A percentile compares a stretch with the other conserved stretches of the same genome.
phyloP scores from a whole-genome alignment of 2,797 vertebrate genomes.

The Otolemur crassicaudatus region DNA sequence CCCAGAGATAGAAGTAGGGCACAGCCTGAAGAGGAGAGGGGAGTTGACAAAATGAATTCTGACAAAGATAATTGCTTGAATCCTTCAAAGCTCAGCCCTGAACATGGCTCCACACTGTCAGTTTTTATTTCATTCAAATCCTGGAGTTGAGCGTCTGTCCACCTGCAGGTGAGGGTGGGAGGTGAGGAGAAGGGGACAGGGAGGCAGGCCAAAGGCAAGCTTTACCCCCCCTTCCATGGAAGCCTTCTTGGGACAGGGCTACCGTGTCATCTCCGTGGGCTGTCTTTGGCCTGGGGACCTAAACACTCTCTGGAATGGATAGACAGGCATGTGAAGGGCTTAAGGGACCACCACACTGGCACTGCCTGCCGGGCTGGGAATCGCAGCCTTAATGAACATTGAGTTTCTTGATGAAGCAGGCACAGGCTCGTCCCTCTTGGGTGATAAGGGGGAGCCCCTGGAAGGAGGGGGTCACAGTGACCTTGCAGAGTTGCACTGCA shows the following conservation, averaged over 20 bases:
- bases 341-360: background rate
- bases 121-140: conserved; percentile 85
- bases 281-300: background rate
- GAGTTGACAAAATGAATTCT: conserved; percentile 87
- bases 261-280: accelerated
- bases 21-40: conserved; percentile 57
- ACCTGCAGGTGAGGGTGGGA: background rate
- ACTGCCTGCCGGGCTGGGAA: background rate
- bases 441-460: background rate
- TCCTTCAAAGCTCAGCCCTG: conserved; percentile 72
- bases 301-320: background rate
- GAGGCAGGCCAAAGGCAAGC: background rate
- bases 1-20: conserved; percentile 60
- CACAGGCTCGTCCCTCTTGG: background rate
- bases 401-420: conserved; percentile 74
- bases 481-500: conserved; percentile 8
- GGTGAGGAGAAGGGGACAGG: background rate
- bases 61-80: conserved; percentile 86
- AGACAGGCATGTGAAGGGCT: background rate
- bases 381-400: conserved; percentile 56
- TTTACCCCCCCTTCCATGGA: accelerated
- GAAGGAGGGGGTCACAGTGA: background rate
- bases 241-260: background rate
- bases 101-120: conserved; percentile 82
- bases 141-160: background rate